Evolutionary conservation across 2,888 invertebrate species (phyloP).

Genomic region (Atrina japonica): DNA sequence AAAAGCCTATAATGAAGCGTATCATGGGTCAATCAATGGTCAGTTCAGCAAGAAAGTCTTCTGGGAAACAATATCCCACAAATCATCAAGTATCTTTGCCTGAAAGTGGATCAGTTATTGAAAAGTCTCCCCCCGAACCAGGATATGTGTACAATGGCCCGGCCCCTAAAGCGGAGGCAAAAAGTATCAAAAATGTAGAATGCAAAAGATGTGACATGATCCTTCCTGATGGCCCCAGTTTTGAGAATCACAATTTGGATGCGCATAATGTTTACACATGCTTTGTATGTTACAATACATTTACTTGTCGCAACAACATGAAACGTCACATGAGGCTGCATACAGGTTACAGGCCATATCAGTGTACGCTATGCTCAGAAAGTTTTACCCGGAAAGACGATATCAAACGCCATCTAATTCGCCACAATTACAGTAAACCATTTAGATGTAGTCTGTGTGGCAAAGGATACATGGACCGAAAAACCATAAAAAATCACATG

Average conservation of each 20-base stretch:
- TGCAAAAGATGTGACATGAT: constrained; percentile 64
- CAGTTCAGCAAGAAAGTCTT: background rate
- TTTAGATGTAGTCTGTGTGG: constrained; percentile 67
- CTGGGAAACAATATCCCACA: background rate
- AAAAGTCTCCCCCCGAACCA: background rate
- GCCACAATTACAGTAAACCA: constrained; percentile 68
- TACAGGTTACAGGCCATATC: constrained; percentile 68
- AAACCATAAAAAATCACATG: constrained; percentile 66
- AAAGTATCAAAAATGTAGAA: constrained; percentile 46
- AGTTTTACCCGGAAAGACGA: constrained; percentile 70
- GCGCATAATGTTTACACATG: constrained; percentile 66
- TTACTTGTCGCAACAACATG: constrained; percentile 70
- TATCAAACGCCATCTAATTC: constrained; percentile 68
- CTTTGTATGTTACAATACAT: constrained; percentile 63
- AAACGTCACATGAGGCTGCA: constrained; percentile 70
- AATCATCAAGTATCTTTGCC: background rate
- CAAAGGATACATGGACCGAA: constrained; percentile 68
- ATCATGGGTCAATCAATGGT: constrained; percentile 19
- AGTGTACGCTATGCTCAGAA: constrained; percentile 62
- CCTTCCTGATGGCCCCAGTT: constrained; percentile 51
- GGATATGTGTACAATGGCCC: constrained; percentile 23
- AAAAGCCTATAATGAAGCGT: constrained; percentile 29
- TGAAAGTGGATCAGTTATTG: background rate
- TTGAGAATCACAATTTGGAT: constrained; percentile 64
- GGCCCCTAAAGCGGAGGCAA: constrained; percentile 25